Evolutionary conservation across 1,140 invertebrate genomes (phyloP), one percentile per base, ranked within the genome.

Genomic region (Medauroidea extradentata): DNA sequence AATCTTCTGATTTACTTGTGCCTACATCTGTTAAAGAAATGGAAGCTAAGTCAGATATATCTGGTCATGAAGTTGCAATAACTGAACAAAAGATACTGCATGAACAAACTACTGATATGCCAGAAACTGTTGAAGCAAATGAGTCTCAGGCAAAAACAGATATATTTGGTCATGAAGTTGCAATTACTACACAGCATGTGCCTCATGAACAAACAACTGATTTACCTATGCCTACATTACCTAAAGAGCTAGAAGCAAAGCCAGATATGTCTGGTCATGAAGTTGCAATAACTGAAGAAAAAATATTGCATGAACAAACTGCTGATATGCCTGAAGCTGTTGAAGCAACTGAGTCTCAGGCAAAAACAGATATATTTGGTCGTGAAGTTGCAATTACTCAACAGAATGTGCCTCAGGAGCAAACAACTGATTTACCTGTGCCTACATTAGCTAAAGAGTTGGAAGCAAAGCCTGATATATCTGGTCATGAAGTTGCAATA

Each of bases 21-120:
- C 9, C 16, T 39, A 39, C 38, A 39, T 18, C 21, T 46, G 43
- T 24, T 21, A 23, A n/a, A 41, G 25, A 53, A 18, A n/a, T 48
- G 16, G 34, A 50, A 55, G 57, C 53, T 23, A 61, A 48, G 16
- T 34, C 39, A 53, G 29, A 60, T 38, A 18, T 61, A 16, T 52
- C 57, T 24, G 38, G 49, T 0, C 59, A 60, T 42, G 50, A 59
- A 53, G 49, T 29, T 18, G 21, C 53, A 0, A 25, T 59, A 16
- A 59, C 23, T 43, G 50, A 64, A 64, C 24, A 58, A 19, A 25
- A n/a, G 18, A n/a, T 49, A 2, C 7, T 16, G 13, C 25, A 24
- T 16, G 44, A 58, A 29, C 27, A 38, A 5, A 19, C 18, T 21
- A 19, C 44, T 25, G 39, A 50, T 29, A 3, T 41, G 1, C 18